Evolutionary conservation across 2,888 invertebrate species (phyloP).

Genomic region (Tenthredo scrophulariae): DNA sequence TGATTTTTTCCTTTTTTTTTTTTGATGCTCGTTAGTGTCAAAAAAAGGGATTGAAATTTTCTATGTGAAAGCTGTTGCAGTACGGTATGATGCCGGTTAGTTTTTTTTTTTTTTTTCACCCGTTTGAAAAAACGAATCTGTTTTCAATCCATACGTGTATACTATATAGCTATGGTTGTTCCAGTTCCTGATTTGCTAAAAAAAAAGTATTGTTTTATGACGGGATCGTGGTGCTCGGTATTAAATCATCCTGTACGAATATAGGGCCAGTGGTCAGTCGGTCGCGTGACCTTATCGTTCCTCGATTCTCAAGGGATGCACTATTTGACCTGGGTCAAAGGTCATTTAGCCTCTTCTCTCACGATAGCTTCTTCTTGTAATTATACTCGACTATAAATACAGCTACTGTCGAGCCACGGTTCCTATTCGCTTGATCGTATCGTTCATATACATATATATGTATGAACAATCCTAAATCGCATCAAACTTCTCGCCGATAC

Average conservation of each 20-base stretch:
- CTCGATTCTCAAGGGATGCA: conserved; percentile 15
- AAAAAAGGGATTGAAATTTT: background rate
- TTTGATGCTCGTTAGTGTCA: background rate
- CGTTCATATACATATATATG: background rate
- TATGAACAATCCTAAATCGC: background rate
- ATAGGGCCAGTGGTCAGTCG: background rate
- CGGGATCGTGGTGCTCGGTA: conserved; percentile 8
- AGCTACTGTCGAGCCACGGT: background rate
- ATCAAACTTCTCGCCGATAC: background rate
- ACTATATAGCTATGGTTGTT: background rate
- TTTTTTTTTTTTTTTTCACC: background rate
- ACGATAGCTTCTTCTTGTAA: background rate
- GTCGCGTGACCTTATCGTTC: conserved; percentile 18
- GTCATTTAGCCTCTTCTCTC: background rate
- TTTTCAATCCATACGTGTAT: background rate
- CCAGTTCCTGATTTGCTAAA: background rate
- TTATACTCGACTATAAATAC: background rate
- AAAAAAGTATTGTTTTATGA: background rate
- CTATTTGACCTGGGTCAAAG: conserved; percentile 29
- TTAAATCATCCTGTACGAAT: background rate
- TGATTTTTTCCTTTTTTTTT: background rate
- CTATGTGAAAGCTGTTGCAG: conserved; percentile 15
- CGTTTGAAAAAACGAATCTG: background rate
- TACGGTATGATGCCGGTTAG: background rate
- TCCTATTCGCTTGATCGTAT: background rate